Base-by-base conservation (phyloP, 2,888 invertebrate genomes). In the Cosmopolites sordidus region DNA sequence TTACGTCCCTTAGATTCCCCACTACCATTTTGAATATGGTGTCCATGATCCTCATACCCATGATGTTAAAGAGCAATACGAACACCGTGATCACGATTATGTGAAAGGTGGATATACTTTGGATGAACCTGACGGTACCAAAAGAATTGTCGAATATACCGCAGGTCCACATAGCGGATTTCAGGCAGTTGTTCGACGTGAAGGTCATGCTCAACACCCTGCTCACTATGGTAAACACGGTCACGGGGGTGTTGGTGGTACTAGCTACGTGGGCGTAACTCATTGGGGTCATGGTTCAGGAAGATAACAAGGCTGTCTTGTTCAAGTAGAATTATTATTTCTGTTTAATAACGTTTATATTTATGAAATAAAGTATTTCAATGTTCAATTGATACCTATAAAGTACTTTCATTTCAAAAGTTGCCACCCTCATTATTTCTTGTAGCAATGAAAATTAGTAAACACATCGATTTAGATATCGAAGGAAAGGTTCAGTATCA, bases 21-120 rank as follows among this genome's bases (percentile, higher is more conserved):
- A 66, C 40, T 73, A 73, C 58, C 64, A 69, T 51, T 74, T 69
- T 57, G 69, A 69, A 38, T 73, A 74, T 49, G 72, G 72, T 6
- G 73, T 74, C n/a, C 63, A 68, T 43, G 73, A 74, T 57, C 67
- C 69, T 12, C 71, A 74, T 45, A 73, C 72, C 16, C 68, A 70
- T 22, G 74, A 74, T 60, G 60, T 66, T 38, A 71, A 74, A 56
- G 64, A 66, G 16, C 73, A 73, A 51, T 62, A 67, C 37, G 74
- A 74, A 60, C 65, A 68, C 45, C 65, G 71, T 18, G 67, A 73
- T 44, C 73, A 72, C 2, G 66, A 73, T 49, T 58, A 68, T 15
- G 72, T 72, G 17, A 69, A 69, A 45, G 74, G 73, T 17, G 66
- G 62, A 15, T 73, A 73, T 62, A 63, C 66, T 33, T 51, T 73